Base-by-base conservation (phyloP, 2,797 vertebrate species). In the Decapterus maruadsi region DNA sequence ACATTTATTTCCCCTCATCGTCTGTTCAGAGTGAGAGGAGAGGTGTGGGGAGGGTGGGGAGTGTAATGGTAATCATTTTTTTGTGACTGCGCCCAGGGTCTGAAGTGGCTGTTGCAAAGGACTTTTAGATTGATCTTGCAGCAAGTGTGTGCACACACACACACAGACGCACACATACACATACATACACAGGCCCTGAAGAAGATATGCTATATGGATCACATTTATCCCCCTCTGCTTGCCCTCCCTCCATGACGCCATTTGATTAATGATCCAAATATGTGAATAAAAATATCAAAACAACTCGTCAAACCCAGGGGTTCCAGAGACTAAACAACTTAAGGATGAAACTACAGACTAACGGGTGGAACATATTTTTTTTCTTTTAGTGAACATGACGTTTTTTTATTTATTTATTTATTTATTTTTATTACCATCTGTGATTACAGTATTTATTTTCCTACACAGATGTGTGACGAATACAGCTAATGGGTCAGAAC, bases 231-330 rank as follows among this genome's bases (percentile, higher is more conserved):
- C 90, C 87, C 85, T 85, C 76, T 89, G 74, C 82, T 85, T 84
- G 78, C 90, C 84, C 91, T 88, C 90, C 85, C 87, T 85, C 85
- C 72, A 81, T 58, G 86, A 78, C 42, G 71, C 82, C 75, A 83
- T 94, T 91, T 95, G 94, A 96, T 95, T 95, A 93, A 95, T 95
- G 95, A 91, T 92, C 89, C 89, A 90, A 94, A 94, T 93, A 92
- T 90, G 93, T 91, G 93, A 94, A 94, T 94, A 94, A 92, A 94
- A 95, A 94, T 90, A 94, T 94, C 90, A 91, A 92, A 93, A 92
- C 91, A 89, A 90, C 89, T 93, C 85, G 78, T 93, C 90, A 89
- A 92, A 93, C 82, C 72, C 59, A 78, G 80, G 80, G 83, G 51
- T 83, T 84, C 84, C 85, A 83, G 82, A 80, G 86, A 80, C 68